Conservation (phyloP, 2,888 invertebrate species). For the Mesorhabditis sp. region DNA sequence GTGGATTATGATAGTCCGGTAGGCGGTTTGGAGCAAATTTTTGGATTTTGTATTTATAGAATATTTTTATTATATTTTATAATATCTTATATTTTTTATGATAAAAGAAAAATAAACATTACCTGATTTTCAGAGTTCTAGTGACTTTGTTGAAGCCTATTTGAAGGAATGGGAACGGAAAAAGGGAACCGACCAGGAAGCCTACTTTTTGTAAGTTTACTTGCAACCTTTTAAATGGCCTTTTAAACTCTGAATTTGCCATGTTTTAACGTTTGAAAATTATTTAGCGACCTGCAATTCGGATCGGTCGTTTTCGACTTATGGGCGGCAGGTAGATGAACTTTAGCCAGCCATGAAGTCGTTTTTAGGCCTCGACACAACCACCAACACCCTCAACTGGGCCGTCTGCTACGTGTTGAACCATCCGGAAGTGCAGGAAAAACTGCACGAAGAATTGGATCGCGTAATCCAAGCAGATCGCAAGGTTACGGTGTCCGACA, state of each 20-base stretch:
- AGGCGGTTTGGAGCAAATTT: no score
- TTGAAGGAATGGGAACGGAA: conserved; percentile 25
- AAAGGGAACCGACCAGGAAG: conserved; percentile 15
- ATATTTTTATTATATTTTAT: background rate
- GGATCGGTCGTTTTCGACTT: background rate
- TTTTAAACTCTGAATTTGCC: no score
- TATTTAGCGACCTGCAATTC: background rate
- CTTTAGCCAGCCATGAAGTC: background rate
- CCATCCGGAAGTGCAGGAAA: conserved; percentile 12
- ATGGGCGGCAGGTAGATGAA: background rate
- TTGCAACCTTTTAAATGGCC: background rate
- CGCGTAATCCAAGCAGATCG: background rate
- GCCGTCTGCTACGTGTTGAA: conserved; percentile 15
- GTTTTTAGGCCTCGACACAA: conserved; percentile 18
- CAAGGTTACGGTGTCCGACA: background rate
- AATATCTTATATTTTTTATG: background rate
- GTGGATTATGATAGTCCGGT: background rate
- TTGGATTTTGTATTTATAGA: background rate
- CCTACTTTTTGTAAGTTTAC: background rate
- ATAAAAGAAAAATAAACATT: conserved; percentile 15
- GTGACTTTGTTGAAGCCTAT: conserved; percentile 20
- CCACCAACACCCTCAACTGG: conserved; percentile 19
- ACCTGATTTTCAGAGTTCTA: background rate
- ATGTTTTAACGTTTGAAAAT: background rate
- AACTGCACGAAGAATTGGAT: background rate